These are phyloP conservation scores for Heliconius hewitsoni DNA, from an alignment of 1,140 invertebrate species.

Conservation along the genomic window DNA sequence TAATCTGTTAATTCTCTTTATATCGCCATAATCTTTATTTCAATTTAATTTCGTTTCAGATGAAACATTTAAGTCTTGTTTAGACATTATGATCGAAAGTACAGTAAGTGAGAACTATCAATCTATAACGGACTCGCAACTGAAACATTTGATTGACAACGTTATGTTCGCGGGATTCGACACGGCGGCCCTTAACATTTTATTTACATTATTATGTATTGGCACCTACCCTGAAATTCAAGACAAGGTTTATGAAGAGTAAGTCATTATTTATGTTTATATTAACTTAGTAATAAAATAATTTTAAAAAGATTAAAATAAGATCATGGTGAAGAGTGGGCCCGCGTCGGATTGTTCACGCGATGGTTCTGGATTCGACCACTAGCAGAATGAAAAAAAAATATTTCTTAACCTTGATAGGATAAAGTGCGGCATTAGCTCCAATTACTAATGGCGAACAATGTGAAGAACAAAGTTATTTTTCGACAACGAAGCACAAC, in stretches of 20 bases:
- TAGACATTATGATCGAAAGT: slow-evolving; percentile 32
- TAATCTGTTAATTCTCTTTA: too few species aligned
- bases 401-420: too few species aligned
- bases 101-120: slow-evolving; percentile 18
- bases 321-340: too few species aligned
- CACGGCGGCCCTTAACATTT: slow-evolving; percentile 25
- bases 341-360: too few species aligned
- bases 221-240: slow-evolving; percentile 44
- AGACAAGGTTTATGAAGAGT: slow-evolving; percentile 45
- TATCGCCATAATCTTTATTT: too few species aligned
- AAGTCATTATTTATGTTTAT: slow-evolving; percentile 21
- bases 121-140: slow-evolving; percentile 16
- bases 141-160: slow-evolving; percentile 37
- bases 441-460: too few species aligned
- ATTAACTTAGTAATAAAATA: background rate
- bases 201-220: slow-evolving; percentile 28
- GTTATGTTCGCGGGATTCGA: slow-evolving; percentile 42
- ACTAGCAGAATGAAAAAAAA: too few species aligned
- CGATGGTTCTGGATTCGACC: too few species aligned
- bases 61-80: background rate
- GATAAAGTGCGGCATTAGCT: too few species aligned
- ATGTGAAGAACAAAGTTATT: too few species aligned
- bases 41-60: background rate
- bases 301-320: too few species aligned
- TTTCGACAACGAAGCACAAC: too few species aligned